Percentiles rank a stretch among this genome's conserved stretches.
These are phyloP conservation scores for Drosophila kikkawai DNA, from an alignment of 1,140 invertebrate genomes.

Conservation along the genomic window DNA sequence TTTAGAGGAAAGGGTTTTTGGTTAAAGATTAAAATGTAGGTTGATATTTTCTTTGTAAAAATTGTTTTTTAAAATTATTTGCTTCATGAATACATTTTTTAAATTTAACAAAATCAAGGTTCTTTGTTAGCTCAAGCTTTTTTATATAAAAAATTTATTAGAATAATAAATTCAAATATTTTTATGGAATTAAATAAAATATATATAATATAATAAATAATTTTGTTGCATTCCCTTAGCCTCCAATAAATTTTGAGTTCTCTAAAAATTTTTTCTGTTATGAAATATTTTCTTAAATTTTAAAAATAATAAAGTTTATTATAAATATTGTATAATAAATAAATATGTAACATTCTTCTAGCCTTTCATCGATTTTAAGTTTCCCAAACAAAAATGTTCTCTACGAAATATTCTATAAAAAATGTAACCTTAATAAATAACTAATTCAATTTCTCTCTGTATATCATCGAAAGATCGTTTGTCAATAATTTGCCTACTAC, in stretches of 20 bases:
- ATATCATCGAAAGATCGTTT: constrained; percentile 41
- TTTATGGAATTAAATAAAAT: neutral
- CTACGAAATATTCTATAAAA: neutral
- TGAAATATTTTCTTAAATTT: too few relatives aligned
- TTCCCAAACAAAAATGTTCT: neutral
- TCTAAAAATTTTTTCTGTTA: neutral
- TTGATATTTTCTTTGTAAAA: neutral
- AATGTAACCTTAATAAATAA: neutral
- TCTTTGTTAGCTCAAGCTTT: too few relatives aligned
- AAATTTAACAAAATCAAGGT: too few relatives aligned
- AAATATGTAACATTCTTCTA: too few relatives aligned
- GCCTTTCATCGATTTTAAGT: neutral
- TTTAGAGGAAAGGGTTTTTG: neutral
- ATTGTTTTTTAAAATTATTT: neutral
- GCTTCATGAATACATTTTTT: too few relatives aligned
- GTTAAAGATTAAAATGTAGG: neutral
- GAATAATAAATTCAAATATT: too few relatives aligned
- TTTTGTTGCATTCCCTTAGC: too few relatives aligned
- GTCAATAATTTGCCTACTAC: constrained; percentile 76
- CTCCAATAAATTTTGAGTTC: neutral
- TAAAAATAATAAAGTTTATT: too few relatives aligned
- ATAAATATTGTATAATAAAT: too few relatives aligned
- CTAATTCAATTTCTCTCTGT: neutral
- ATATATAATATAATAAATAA: neutral
- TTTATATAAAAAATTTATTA: too few relatives aligned